Base-by-base conservation (phyloP, 23 tunicate species). In the Oikopleura dioica region DNA sequence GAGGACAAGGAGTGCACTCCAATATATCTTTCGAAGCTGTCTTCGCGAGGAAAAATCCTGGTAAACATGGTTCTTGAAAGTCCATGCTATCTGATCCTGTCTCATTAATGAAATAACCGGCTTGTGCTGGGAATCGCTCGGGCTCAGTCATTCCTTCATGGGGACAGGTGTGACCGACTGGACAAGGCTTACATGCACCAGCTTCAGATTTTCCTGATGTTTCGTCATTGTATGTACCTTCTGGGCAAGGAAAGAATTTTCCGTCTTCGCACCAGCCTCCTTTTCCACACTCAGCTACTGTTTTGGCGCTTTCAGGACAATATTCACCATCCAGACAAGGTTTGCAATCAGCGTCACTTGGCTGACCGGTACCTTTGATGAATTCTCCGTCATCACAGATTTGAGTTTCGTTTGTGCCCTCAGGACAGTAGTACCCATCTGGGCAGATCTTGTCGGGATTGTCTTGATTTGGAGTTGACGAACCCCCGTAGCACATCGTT, bases 271-370 rank as follows among this genome's bases (percentile, higher is more conserved):
- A 63, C 4, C 26, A 63, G 33, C 26, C 16, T 16, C 72, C 72
- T 28, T 29, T 23, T 2, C 30, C 30, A 26, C 72, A 63, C 2
- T 16, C 72, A 63, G n/a, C n/a, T n/a, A n/a, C n/a, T n/a, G n/a
- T n/a, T n/a, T n/a, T n/a, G n/a, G n/a, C n/a, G n/a, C n/a, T n/a
- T n/a, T n/a, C 37, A 35, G 69, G 80, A 44, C 96, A 89, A 77
- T 84, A 89, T 79, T 79, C 77, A 35, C 96, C 96, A 35, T 89
- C 84, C 0, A 89, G 96, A 72, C 96, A 89, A 16, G 80, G 80
- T 69, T 58, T 81, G 72, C n/a, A n/a, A n/a, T 78, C 81, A 23
- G 80, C 35, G 23, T 35, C 78, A 38, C 68, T 67, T 58, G 38
- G 38, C 36, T 50, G 69, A 0, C 96, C 82, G 5, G 68, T 68